Base-by-base conservation (phyloP, 2,888 invertebrate species). In the Stomorhina lunata region DNA sequence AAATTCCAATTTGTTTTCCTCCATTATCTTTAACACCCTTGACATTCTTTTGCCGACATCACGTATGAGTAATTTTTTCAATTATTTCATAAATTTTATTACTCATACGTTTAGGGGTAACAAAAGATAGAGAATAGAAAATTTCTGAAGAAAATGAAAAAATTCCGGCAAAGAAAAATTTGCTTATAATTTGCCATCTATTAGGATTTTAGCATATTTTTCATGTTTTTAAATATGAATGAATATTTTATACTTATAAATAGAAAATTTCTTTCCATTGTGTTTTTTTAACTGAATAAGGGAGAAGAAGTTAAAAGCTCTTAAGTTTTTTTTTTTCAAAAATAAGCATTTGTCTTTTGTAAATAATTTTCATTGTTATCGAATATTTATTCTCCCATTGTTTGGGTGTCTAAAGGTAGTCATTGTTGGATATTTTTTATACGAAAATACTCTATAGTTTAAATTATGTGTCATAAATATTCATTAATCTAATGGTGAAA, bases 101-200 rank as follows among this genome's bases (percentile, higher is more conserved):
- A 63, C 55, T 75, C 80, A 80, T 80, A 76, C 75, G 65, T 40
- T 69, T 27, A 61, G 55, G n/a, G 10, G 53, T 50, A 61, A 45
- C 59, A 80, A 63, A n/a, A n/a, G n/a, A n/a, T n/a, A n/a, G n/a
- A n/a, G 43, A 15, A 43, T 43, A 10, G 6, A 43, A 43, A 40
- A 40, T n/a, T n/a, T n/a, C n/a, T n/a, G n/a, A 40, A 40, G 3
- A 40, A 40, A 17, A 12, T 29, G 22, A 12, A 57, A n/a, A 45
- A 32, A 71, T 71, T 43, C 32, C 57, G 12, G 6, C 20, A 34
- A 69, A 50, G 76, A 40, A 57, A 48, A 55, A 71, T 63, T 27
- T 59, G 37, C 55, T 65, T 53, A 66, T 79, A 79, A 72, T 79
- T 79, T 80, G 34, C 32, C 57, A 69, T 80, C 50, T 61, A 59